Conservation (phyloP, 2,888 invertebrate genomes). For the Candidula unifasciata region DNA sequence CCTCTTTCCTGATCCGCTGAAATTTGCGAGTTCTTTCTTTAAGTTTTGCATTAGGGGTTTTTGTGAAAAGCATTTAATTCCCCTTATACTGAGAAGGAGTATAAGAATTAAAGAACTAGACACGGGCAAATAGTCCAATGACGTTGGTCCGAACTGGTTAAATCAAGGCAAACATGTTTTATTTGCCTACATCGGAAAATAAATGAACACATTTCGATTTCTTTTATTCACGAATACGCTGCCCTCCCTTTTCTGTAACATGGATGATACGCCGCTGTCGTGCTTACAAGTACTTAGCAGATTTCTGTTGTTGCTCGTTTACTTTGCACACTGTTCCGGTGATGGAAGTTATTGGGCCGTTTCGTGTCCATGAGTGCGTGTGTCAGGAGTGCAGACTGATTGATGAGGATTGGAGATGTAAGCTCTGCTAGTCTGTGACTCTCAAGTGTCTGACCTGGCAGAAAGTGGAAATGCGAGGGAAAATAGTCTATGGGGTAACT, state of each 20-base stretch:
- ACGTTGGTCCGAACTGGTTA: not conserved
- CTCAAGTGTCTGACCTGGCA: not conserved
- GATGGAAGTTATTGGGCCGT: not conserved
- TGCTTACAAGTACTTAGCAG: not conserved
- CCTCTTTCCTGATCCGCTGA: too few relatives aligned
- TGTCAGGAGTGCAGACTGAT: not conserved
- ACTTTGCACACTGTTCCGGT: not conserved
- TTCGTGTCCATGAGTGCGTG: not conserved
- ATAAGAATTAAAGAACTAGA: too few relatives aligned
- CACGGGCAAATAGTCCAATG: not conserved
- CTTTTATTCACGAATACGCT: not conserved
- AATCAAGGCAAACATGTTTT: not conserved
- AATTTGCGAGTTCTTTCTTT: too few relatives aligned
- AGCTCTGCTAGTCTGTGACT: not conserved
- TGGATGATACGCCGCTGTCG: too few relatives aligned
- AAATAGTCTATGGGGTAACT: too few relatives aligned
- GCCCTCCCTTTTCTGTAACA: too few relatives aligned
- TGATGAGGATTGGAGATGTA: not conserved
- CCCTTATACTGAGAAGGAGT: too few relatives aligned
- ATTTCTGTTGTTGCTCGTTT: not conserved
- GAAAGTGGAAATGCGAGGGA: too few relatives aligned
- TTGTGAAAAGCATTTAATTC: too few relatives aligned
- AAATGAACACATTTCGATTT: constrained; percentile 4
- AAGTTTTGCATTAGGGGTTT: too few relatives aligned
- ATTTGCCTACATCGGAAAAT: not conserved